Percentiles rank a stretch among this genome's conserved stretches.
These are phyloP conservation scores for Aphodius granarius DNA, from an alignment of 2,888 invertebrate genomes.

Conservation along the genomic window DNA sequence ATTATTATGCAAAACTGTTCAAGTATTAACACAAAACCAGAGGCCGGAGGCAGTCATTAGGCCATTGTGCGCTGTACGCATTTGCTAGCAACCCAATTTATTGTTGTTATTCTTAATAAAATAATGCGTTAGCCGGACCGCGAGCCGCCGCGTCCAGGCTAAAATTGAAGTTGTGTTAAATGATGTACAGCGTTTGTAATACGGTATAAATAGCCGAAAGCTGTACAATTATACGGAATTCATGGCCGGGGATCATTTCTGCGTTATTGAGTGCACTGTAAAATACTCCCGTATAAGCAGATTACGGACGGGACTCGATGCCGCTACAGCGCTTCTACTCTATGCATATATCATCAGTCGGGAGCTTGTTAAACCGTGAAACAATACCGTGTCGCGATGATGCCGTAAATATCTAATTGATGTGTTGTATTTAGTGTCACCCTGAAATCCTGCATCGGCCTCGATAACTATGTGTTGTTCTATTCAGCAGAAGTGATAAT, in stretches of 20 bases:
- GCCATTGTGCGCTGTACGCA: conserved; percentile 3
- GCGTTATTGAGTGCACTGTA: conserved; percentile 24
- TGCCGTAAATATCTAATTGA: not conserved
- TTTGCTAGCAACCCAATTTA: conserved; percentile 4
- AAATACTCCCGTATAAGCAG: conserved; percentile 26
- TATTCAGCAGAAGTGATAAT: not conserved
- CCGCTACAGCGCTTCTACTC: conserved; percentile 1
- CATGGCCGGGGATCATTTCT: conserved; percentile 22
- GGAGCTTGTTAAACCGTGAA: conserved; percentile 14
- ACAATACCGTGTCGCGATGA: not conserved
- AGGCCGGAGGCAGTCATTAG: conserved; percentile 4
- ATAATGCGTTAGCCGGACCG: conserved; percentile 13
- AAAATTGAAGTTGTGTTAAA: conserved; percentile 21
- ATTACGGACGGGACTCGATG: conserved; percentile 20
- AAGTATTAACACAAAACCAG: conserved; percentile 8
- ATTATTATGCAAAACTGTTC: conserved; percentile 2
- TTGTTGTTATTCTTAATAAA: conserved; percentile 21
- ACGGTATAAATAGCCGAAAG: conserved; percentile 22
- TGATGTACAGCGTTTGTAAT: conserved; percentile 18
- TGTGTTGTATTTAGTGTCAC: not conserved
- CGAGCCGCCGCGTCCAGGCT: not conserved
- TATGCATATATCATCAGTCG: conserved; percentile 10
- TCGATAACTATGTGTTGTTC: not conserved
- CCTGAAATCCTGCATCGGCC: not conserved
- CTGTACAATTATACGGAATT: conserved; percentile 23